Percentiles rank a stretch among this genome's conserved stretches.
Conservation (phyloP, 2,113 vertebrate species). For the Epinephelus cyanopodus region DNA sequence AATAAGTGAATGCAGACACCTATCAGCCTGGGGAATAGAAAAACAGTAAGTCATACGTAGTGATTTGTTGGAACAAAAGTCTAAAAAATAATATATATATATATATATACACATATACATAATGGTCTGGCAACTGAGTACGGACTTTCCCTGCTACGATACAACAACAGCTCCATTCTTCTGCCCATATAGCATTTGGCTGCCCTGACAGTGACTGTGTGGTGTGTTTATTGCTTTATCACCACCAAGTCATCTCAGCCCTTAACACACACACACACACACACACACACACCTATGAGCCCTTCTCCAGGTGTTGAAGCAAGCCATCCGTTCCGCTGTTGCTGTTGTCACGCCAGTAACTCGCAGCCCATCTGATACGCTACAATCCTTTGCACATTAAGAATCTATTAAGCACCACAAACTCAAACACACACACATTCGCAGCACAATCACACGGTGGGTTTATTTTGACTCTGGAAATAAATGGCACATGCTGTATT, state of each 20-base stretch:
- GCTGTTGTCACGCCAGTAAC: constrained; percentile 71
- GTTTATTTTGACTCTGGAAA: constrained; percentile 82
- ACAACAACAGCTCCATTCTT: constrained; percentile 75
- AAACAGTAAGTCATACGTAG: background rate
- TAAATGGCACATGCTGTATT: constrained; percentile 82
- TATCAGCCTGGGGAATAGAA: background rate
- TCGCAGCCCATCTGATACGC: constrained; percentile 67
- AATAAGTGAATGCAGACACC: background rate
- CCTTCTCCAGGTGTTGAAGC: constrained; percentile 80
- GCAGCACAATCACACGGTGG: constrained; percentile 36
- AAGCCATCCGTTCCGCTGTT: constrained; percentile 76
- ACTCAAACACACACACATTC: constrained; percentile 26
- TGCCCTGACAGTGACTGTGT: constrained; percentile 60
- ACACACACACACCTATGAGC: constrained; percentile 28
- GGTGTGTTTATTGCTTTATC: constrained; percentile 70
- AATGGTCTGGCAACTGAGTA: background rate
- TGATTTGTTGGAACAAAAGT: background rate
- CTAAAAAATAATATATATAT: no score
- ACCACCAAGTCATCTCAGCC: constrained; percentile 30
- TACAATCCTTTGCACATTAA: constrained; percentile 78
- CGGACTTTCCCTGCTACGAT: constrained; percentile 35
- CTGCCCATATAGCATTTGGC: constrained; percentile 65
- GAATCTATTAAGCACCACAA: constrained; percentile 72
- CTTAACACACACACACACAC: constrained; percentile 32
- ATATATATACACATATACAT: background rate